These are phyloP conservation scores for Cheilosia soror DNA, from an alignment of 2,888 invertebrate genomes.

Conservation along the genomic window DNA sequence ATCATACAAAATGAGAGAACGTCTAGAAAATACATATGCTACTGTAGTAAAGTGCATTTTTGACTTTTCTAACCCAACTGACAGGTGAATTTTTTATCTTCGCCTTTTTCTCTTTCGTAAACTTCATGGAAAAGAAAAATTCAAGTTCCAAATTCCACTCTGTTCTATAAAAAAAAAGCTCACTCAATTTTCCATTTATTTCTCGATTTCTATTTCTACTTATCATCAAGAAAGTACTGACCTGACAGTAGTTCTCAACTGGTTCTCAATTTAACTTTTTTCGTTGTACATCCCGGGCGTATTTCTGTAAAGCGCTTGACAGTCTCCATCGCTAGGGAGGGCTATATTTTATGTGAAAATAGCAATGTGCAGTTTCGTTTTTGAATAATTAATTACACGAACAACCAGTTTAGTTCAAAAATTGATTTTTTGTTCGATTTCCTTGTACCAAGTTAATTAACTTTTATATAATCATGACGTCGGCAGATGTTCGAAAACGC, in stretches of 20 bases:
- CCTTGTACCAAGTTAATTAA: slow-evolving; percentile 32
- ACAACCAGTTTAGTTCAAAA: neutral
- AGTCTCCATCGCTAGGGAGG: slow-evolving; percentile 3
- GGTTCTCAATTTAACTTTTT: slow-evolving; percentile 23
- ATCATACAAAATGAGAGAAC: no score
- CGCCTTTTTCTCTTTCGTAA: neutral
- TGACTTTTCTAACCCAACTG: neutral
- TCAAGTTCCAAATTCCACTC: slow-evolving; percentile 2
- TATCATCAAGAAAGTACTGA: neutral
- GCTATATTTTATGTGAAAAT: neutral
- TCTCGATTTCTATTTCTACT: neutral
- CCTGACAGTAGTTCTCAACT: slow-evolving; percentile 14
- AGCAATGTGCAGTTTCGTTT: slow-evolving; percentile 26
- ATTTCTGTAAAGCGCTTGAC: neutral
- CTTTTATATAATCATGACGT: slow-evolving; percentile 78
- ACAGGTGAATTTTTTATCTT: neutral
- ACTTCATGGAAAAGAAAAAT: neutral
- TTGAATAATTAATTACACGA: slow-evolving; percentile 24
- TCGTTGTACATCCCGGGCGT: neutral
- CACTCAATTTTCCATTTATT: slow-evolving; percentile 19
- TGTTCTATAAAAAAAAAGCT: neutral
- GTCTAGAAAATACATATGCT: no score
- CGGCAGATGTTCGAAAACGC: slow-evolving; percentile 80
- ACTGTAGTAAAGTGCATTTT: no score
- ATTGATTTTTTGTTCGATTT: slow-evolving; percentile 17